These are phyloP conservation scores for Gnathonemus echidnorhynchus DNA, from an alignment of 2,113 vertebrate genomes.

Conservation along the genomic window DNA sequence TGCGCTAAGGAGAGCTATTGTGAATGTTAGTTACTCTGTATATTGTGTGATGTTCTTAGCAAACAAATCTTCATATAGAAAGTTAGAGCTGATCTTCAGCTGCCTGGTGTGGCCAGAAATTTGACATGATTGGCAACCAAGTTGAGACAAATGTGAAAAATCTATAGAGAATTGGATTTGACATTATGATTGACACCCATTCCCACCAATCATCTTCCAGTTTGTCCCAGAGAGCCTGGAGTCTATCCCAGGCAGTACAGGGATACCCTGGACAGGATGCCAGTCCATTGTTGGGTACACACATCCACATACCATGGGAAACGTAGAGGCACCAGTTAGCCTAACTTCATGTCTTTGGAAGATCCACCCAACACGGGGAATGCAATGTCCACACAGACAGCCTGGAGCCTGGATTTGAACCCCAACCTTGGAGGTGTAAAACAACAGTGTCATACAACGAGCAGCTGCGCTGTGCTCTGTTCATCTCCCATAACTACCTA, in stretches of 20 bases:
- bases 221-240: neutral
- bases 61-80: neutral
- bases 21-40: neutral
- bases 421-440: neutral
- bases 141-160: neutral
- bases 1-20: neutral
- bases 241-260: neutral
- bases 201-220: neutral
- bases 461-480: neutral
- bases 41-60: neutral
- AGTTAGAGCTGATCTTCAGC: neutral
- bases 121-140: no score
- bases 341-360: neutral
- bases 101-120: neutral
- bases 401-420: neutral
- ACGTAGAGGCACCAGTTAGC: neutral
- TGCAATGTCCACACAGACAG: neutral
- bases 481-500: neutral
- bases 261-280: neutral
- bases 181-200: neutral
- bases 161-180: neutral
- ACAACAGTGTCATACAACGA: neutral
- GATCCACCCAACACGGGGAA: neutral
- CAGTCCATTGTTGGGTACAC: neutral
- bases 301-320: neutral